Percentiles rank a stretch among this genome's conserved stretches.
Conservation (phyloP, 2,888 invertebrate genomes). For the Torymus aiolomorphi region DNA sequence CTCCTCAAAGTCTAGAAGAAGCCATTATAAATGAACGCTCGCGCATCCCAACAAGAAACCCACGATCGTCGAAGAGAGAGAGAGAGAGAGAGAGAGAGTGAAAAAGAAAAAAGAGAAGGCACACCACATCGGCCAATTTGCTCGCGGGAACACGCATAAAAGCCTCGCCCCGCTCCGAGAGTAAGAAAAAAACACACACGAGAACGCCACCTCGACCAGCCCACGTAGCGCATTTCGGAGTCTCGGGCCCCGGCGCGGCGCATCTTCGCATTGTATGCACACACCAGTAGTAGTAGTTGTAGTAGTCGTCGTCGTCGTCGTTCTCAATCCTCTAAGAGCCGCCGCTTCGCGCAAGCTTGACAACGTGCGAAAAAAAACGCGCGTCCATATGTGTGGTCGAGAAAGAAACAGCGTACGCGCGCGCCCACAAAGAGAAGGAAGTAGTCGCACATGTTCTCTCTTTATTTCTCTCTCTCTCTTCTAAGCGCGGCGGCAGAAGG, state of each 20-base stretch:
- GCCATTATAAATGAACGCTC: background rate
- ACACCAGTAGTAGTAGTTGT: too few relatives aligned
- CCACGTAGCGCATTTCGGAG: background rate
- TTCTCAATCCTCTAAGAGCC: too few relatives aligned
- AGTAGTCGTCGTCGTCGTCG: too few relatives aligned
- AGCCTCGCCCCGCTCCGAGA: background rate
- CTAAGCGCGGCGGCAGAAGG: slow-evolving; percentile 2
- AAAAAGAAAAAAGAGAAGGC: too few relatives aligned
- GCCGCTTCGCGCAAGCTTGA: background rate
- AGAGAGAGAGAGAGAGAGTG: too few relatives aligned
- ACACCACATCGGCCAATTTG: slow-evolving; percentile 29
- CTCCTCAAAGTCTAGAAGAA: background rate
- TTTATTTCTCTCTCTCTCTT: too few relatives aligned
- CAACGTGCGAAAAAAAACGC: background rate
- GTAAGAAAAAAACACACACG: slow-evolving; percentile 12
- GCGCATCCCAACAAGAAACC: too few relatives aligned
- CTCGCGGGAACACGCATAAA: background rate
- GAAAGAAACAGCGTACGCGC: background rate
- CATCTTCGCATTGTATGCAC: too few relatives aligned
- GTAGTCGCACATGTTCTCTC: slow-evolving; percentile 57
- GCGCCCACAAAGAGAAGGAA: slow-evolving; percentile 57
- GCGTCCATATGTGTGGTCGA: slow-evolving; percentile 57
- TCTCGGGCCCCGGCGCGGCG: background rate
- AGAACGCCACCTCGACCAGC: slow-evolving; percentile 34
- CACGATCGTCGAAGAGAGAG: too few relatives aligned